Evolutionary conservation across 2,797 vertebrate genomes (phyloP).

Genomic region (Dryobates pubescens): DNA sequence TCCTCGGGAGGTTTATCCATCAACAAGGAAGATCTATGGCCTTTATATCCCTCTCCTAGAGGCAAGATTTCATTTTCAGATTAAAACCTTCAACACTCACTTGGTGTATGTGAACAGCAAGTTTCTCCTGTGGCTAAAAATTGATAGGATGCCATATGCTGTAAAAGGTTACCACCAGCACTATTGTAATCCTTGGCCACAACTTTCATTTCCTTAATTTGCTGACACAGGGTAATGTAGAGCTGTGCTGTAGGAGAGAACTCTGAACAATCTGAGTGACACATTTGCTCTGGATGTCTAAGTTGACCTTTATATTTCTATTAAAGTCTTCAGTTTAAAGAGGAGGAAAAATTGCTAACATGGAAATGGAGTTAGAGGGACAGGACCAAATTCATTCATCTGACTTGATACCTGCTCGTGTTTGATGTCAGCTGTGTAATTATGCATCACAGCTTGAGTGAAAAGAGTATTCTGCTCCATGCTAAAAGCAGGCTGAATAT

Average conservation of each 20-base stretch:
- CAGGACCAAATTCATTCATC: constrained; percentile 16
- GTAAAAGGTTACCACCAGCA: constrained; percentile 64
- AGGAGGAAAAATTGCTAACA: constrained; percentile 8
- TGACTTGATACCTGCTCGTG: constrained; percentile 1
- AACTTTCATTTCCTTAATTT: constrained; percentile 56
- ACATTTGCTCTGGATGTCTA: constrained; percentile 35
- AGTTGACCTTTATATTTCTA: constrained; percentile 29
- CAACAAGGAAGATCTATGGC: constrained; percentile 28
- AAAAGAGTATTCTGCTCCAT: background rate
- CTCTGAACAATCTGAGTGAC: constrained; percentile 16
- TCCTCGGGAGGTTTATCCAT: background rate
- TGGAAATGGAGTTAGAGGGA: constrained; percentile 39
- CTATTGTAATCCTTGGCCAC: constrained; percentile 69
- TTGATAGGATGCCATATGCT: constrained; percentile 61
- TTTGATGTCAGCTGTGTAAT: constrained; percentile 41
- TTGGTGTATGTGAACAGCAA: constrained; percentile 16
- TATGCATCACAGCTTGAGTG: constrained; percentile 15
- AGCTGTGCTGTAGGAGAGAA: constrained; percentile 1
- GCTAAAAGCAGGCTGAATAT: background rate
- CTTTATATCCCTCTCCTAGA: background rate
- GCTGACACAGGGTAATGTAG: constrained; percentile 14
- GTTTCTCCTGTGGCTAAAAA: constrained; percentile 55
- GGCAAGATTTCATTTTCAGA: constrained; percentile 56
- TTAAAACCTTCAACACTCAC: constrained; percentile 61
- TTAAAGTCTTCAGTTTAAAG: constrained; percentile 51